Evolutionary conservation across 2,888 invertebrate species (phyloP).

Genomic region (Elmis aenea): DNA sequence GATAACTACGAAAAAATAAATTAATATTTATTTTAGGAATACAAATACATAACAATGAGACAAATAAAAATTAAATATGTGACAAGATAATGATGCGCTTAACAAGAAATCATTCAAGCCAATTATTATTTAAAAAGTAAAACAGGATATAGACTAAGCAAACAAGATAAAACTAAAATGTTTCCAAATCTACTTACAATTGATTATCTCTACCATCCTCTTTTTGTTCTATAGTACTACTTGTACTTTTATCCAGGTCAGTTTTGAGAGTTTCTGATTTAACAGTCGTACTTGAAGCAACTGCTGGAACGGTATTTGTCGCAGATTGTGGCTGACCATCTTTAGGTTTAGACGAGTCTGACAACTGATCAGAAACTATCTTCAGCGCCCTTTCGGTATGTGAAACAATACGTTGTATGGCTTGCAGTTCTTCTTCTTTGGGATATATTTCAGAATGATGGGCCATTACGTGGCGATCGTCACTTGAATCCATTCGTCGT

Average conservation of each 20-base stretch:
- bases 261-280: constrained; percentile 9
- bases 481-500: constrained; percentile 85
- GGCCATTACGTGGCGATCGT: constrained; percentile 92
- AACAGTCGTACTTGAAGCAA: constrained; percentile 5
- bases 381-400: constrained; percentile 93
- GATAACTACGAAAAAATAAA: no score
- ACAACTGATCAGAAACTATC: constrained; percentile 85
- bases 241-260: constrained; percentile 47
- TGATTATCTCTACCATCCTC: constrained; percentile 79
- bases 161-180: no score
- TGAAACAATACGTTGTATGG: constrained; percentile 87
- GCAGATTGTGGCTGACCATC: constrained; percentile 29
- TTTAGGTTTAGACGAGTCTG: constrained; percentile 52
- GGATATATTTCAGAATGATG: constrained; percentile 94
- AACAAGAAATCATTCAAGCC: no score
- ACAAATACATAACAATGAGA: no score
- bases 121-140: no score
- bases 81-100: no score
- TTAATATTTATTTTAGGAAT: no score
- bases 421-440: constrained; percentile 79
- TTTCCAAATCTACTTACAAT: no score
- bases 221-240: constrained; percentile 43
- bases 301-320: constrained; percentile 35
- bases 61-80: no score
- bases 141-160: no score